A percentile compares a stretch with the other conserved stretches of the same genome.
Conservation (phyloP, 1,140 invertebrate genomes). For the Zaprionus nigranus region DNA sequence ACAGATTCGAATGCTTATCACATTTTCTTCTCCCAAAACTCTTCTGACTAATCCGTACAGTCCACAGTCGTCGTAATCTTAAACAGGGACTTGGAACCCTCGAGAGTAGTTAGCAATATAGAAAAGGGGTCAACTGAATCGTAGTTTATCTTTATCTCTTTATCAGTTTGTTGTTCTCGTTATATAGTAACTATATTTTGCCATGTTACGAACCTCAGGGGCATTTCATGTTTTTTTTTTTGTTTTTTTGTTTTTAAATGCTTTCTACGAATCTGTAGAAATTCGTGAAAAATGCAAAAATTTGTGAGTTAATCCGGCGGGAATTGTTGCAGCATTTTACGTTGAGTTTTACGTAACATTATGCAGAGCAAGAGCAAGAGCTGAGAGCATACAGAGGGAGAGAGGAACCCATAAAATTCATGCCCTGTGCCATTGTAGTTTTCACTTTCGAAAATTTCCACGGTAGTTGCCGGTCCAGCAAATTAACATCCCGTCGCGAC, state of each 20-base stretch:
- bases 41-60: constrained; percentile 64
- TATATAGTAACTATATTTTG: neutral
- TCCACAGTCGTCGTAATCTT: constrained; percentile 3
- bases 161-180: neutral
- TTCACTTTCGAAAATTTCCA: constrained; percentile 77
- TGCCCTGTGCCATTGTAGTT: constrained; percentile 57
- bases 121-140: constrained; percentile 3
- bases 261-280: constrained; percentile 59
- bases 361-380: constrained; percentile 68
- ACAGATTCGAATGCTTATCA: constrained; percentile 48
- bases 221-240: constrained; percentile 3
- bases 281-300: constrained; percentile 51
- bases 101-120: constrained; percentile 1
- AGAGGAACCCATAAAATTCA: constrained; percentile 4
- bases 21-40: neutral
- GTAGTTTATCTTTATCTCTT: constrained; percentile 8
- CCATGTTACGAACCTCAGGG: neutral
- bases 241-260: constrained; percentile 56
- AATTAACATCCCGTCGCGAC: constrained; percentile 70
- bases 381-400: neutral
- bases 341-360: constrained; percentile 75
- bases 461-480: constrained; percentile 61
- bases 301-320: constrained; percentile 43
- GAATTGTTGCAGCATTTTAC: constrained; percentile 34
- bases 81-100: neutral